Evolutionary conservation across 1,140 invertebrate genomes (phyloP).

Genomic region (Liolophura sinensis): DNA sequence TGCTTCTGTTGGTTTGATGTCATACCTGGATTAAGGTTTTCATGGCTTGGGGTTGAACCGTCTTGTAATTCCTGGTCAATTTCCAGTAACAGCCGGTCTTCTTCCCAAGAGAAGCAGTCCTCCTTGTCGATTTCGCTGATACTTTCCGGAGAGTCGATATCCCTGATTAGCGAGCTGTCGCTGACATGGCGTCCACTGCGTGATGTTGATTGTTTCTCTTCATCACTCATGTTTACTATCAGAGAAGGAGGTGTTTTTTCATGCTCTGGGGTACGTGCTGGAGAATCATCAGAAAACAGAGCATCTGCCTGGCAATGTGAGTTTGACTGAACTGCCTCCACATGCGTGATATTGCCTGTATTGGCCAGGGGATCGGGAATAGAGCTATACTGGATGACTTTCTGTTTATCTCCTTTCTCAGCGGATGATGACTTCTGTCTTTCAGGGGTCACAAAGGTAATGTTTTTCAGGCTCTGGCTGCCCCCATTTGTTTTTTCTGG

Average conservation of each 20-base stretch:
- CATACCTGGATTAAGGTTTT: too few relatives aligned
- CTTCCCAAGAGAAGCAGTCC: slow-evolving; percentile 55
- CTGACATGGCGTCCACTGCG: too few relatives aligned
- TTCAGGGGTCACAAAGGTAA: neutral
- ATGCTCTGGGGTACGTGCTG: too few relatives aligned
- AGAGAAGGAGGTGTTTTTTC: too few relatives aligned
- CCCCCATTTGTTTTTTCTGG: too few relatives aligned
- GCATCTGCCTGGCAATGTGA: slow-evolving; percentile 14
- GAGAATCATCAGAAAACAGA: slow-evolving; percentile 11
- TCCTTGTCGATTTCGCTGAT: slow-evolving; percentile 49
- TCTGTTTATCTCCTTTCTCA: neutral
- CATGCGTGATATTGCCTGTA: slow-evolving; percentile 30
- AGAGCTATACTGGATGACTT: too few relatives aligned
- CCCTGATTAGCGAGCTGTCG: slow-evolving; percentile 24
- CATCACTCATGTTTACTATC: too few relatives aligned
- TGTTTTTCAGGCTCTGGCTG: neutral
- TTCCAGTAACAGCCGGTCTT: slow-evolving; percentile 44
- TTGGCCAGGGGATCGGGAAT: slow-evolving; percentile 19
- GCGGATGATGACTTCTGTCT: neutral
- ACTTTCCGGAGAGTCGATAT: slow-evolving; percentile 53
- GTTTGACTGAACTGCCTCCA: slow-evolving; percentile 35
- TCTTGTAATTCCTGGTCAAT: slow-evolving; percentile 31
- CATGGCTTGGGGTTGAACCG: too few relatives aligned
- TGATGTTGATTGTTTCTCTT: too few relatives aligned
- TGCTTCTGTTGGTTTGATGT: too few relatives aligned